A percentile compares a stretch with the other conserved stretches of the same genome.
These are phyloP conservation scores for Anabacerthia variegaticeps DNA, from an alignment of 2,797 vertebrate species.

Conservation along the genomic window DNA sequence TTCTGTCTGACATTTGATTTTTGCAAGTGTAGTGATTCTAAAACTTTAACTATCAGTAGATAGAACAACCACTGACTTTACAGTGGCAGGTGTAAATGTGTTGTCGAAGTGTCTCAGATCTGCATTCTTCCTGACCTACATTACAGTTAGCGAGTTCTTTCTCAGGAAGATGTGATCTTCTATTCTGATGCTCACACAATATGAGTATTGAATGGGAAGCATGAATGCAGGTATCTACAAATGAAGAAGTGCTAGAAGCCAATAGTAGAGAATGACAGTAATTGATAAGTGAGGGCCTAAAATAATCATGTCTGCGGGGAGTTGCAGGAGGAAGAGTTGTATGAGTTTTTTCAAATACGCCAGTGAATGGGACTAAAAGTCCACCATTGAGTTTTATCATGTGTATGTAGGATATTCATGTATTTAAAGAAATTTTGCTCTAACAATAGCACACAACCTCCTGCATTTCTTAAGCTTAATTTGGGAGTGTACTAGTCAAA, in stretches of 20 bases:
- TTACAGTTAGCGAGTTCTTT: background rate
- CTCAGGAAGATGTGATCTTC: background rate
- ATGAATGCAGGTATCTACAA: background rate
- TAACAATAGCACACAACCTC: background rate
- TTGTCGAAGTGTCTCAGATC: background rate
- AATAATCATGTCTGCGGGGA: background rate
- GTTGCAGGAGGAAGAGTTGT: background rate
- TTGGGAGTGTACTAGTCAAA: background rate
- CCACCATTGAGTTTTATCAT: background rate
- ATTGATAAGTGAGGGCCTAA: background rate
- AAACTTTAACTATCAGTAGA: background rate
- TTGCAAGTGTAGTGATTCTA: background rate
- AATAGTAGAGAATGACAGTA: background rate
- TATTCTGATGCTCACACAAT: background rate
- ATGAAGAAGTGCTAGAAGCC: background rate
- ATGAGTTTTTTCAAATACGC: background rate
- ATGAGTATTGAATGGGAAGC: background rate
- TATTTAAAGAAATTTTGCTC: background rate
- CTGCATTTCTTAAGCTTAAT: background rate
- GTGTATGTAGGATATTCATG: background rate
- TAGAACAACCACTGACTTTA: background rate
- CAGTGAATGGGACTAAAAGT: background rate
- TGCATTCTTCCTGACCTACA: background rate
- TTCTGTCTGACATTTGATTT: background rate
- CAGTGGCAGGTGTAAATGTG: background rate